Evolutionary conservation across 2,113 vertebrate genomes (phyloP), one percentile per base, ranked within the genome.

Genomic region (Collichthys lucidus): DNA sequence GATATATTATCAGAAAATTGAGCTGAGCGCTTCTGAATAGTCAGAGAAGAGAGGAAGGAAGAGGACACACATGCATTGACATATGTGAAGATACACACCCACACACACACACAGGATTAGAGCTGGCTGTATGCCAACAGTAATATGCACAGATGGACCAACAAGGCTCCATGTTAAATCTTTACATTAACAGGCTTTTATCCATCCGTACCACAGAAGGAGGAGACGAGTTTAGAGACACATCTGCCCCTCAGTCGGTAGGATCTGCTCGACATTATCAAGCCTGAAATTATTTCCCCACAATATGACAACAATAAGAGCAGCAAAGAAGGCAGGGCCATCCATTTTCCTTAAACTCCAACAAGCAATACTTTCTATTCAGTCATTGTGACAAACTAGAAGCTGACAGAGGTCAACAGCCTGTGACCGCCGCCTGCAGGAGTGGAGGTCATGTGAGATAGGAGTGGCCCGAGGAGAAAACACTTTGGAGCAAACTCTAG

Each of bases 61-160:
- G 29, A 52, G n/a, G 57, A 74, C 49, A 74, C 12, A 47, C 49
- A 47, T 4, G 1, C 46, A 47, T 15, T 15, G 11, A 44, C 44
- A 12, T 12, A 44, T 40, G 35, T 40, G 19, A 52, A 56, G 49
- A 73, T 8, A 20, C 50, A 52, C 50, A 11, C 50, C n/a, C 50
- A n/a, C 20, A 53, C 52, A 20, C n/a, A 9, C 29, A 59, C 62
- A 73, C 67, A 74, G 70, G 80, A 85, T 89, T 85, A 86, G 24
- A 77, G 47, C 35, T 82, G 84, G 55, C 64, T 68, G 53, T 40
- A 31, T 76, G 72, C 72, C 73, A 77, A 24, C 64, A 59, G 49
- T 69, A 66, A 75, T 80, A 77, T 72, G 67, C 62, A 74, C 83
- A 90, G 79, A 90, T 86, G 84, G 85, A 80, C 73, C 50, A 68